Percentiles rank a stretch among this genome's conserved stretches.
Evolutionary conservation across 2,113 vertebrate genomes (phyloP).

Genomic region (Callaeas wilsoni): DNA sequence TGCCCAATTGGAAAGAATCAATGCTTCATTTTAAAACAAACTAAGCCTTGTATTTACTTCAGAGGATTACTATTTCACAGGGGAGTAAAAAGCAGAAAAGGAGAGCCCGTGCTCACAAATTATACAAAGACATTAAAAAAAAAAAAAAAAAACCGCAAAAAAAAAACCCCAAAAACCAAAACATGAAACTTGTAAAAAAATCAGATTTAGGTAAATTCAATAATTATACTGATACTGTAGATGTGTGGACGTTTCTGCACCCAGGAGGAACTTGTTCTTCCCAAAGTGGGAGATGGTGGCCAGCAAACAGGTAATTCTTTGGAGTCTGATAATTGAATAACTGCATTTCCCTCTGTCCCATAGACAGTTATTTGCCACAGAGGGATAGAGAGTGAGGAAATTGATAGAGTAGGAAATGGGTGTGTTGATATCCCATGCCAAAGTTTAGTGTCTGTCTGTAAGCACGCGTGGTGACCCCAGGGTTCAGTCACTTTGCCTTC

Average conservation of each 20-base stretch:
- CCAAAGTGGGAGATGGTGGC: background rate
- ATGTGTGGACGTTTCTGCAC: background rate
- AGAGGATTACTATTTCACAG: background rate
- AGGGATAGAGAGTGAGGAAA: background rate
- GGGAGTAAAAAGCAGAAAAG: background rate
- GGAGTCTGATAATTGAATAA: background rate
- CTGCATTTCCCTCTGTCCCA: background rate
- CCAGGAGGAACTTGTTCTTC: background rate
- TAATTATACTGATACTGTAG: background rate
- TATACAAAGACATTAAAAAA: background rate
- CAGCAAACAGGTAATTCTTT: background rate
- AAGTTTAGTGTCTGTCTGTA: background rate
- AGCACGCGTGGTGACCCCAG: background rate
- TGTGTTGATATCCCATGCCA: accelerated
- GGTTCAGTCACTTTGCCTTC: background rate
- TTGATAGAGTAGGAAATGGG: background rate
- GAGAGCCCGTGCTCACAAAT: background rate
- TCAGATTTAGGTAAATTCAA: background rate
- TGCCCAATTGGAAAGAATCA: background rate
- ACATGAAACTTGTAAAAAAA: background rate
- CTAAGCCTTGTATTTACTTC: background rate
- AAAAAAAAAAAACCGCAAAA: background rate
- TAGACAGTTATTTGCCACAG: background rate
- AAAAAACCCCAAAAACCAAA: background rate
- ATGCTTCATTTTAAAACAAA: background rate